Evolutionary conservation across 2,113 vertebrate species (phyloP), one percentile per base, ranked within the genome.

Genomic region (Ictalurus punctatus): DNA sequence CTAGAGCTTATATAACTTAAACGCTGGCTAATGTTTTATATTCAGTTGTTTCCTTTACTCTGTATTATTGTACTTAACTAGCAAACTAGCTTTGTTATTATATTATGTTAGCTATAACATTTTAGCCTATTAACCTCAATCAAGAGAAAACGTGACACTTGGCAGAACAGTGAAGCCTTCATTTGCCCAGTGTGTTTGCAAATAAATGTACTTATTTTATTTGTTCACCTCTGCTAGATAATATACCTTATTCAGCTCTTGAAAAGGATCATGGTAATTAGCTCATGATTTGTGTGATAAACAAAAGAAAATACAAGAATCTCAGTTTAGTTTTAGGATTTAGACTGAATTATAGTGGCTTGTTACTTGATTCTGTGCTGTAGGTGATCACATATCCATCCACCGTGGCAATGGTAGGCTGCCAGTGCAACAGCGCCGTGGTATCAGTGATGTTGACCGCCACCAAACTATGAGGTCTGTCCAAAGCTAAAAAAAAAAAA

Each of bases 331-430:
- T 63, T 84, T 44, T 7, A 40, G 58, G 59, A 76, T 4, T 6
- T 48, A 67, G 25, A 71, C 27, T 81, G 78, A 78, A 19, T 27
- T 25, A 27, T 63, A 3, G 8, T 19, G 52, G 21, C 7, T 25
- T 63, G 6, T 88, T 95, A 99, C 98, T 98, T 40, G 93, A 92
- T 90, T 97, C 97, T 40, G 97, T 95, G 0, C 94, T 93, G 85
- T 98, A 99, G 88, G 97, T 97, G 94, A 99, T 97, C 88, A 99
- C 91, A 0, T 99, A 99, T 73, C 95, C 97, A 8, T 99, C 98
- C 83, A 99, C 97, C 0, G 97, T 95, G 16, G 98, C 98, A 0
- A 99, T 97, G 81, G 98, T 97, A 0, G 98, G 98, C 92, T 99
- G 98, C 98, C 98, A 99, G 56, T 95, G 95, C 48, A 98, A 95